Percentiles rank a stretch among this genome's conserved stretches.
These are phyloP conservation scores for Toxostoma redivivum DNA, from an alignment of 2,113 vertebrate species.

Conservation along the genomic window DNA sequence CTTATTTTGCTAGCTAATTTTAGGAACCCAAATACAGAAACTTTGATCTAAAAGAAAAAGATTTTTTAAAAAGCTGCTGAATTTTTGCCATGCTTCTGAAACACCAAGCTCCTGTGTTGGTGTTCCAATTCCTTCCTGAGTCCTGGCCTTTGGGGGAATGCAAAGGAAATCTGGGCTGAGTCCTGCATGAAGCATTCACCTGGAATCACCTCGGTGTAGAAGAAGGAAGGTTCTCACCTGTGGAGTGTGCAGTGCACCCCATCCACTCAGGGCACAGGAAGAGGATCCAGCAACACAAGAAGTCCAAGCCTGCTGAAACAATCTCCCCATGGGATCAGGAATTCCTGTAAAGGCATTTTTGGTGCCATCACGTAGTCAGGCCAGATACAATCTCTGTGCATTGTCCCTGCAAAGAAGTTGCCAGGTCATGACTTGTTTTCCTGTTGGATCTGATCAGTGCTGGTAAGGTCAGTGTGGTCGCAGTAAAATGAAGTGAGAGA, in stretches of 20 bases:
- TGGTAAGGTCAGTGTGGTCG: not conserved
- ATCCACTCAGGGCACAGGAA: not conserved
- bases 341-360: not conserved
- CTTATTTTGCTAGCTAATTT: slow-evolving; percentile 43
- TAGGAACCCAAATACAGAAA: slow-evolving; percentile 18
- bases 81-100: not conserved
- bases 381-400: not conserved
- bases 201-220: not conserved
- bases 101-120: not conserved
- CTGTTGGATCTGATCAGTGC: not conserved
- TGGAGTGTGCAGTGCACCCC: not conserved
- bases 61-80: not conserved
- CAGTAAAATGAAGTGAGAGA: not conserved
- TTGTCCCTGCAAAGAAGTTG: not conserved
- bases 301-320: not conserved
- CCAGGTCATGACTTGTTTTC: not conserved
- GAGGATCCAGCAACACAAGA: not conserved
- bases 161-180: not conserved
- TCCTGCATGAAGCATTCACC: not conserved
- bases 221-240: not conserved
- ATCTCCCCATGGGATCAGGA: not conserved
- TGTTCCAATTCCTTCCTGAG: not conserved
- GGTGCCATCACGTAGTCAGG: not conserved
- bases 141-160: not conserved
- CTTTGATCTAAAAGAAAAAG: slow-evolving; percentile 47